phyloP scores from a whole-genome alignment of 2,888 invertebrate genomes.

The Eupithecia abbreviata region DNA sequence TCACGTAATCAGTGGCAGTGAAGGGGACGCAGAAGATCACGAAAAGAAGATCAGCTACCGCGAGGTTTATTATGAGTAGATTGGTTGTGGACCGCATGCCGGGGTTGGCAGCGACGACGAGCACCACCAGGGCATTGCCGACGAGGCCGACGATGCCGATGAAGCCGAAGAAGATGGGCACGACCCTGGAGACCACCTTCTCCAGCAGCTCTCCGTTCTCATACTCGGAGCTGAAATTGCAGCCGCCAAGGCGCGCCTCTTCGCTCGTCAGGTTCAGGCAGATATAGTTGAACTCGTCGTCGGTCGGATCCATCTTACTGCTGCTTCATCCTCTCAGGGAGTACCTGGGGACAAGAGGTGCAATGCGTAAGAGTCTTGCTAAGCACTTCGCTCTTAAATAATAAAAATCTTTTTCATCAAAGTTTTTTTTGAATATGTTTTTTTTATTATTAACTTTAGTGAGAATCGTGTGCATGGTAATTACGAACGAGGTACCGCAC shows the following conservation, averaged over 20 bases:
- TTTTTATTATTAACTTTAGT: too few species aligned
- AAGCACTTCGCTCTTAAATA: too few species aligned
- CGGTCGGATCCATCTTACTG: conserved; percentile 70
- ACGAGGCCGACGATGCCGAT: conserved; percentile 94
- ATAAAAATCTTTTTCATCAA: too few species aligned
- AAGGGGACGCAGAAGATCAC: conserved; percentile 97
- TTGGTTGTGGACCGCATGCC: conserved; percentile 97
- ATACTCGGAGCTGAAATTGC: conserved; percentile 71
- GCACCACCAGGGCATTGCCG: conserved; percentile 94
- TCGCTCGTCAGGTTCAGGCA: conserved; percentile 73
- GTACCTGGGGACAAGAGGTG: conserved; percentile 36
- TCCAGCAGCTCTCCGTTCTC: conserved; percentile 84
- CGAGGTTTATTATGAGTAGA: conserved; percentile 94
- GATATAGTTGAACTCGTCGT: conserved; percentile 76
- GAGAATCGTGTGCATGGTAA: too few species aligned
- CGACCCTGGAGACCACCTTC: conserved; percentile 87
- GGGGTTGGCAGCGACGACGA: conserved; percentile 94
- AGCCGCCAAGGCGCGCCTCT: conserved; percentile 64
- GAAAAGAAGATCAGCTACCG: conserved; percentile 95
- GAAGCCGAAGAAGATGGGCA: conserved; percentile 92
- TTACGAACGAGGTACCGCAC: too few species aligned
- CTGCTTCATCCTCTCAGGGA: conserved; percentile 46
- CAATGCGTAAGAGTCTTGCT: background rate
- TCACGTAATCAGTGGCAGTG: conserved; percentile 94
- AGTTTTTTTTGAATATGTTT: too few species aligned